These are phyloP conservation scores for Damaliscus lunatus DNA, from an alignment of 2,113 vertebrate genomes.

Conservation along the genomic window DNA sequence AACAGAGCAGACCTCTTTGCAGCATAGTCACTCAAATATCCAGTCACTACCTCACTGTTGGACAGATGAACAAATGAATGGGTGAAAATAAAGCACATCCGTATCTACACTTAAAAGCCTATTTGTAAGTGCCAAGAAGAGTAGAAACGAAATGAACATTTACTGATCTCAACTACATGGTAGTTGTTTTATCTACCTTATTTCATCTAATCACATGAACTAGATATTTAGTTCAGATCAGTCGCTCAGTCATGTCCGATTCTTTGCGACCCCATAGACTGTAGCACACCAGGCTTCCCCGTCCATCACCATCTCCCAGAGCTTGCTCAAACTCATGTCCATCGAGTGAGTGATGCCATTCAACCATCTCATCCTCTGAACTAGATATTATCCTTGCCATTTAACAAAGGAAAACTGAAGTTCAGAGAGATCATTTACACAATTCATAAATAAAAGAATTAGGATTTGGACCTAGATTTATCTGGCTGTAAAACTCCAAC, in stretches of 20 bases:
- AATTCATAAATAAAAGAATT: neutral
- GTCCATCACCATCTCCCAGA: neutral
- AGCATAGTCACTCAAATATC: neutral
- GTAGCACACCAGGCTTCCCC: neutral
- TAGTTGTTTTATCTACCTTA: neutral
- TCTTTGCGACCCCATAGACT: neutral
- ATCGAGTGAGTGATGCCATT: neutral
- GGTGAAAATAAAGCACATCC: neutral
- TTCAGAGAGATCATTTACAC: neutral
- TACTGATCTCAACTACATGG: neutral
- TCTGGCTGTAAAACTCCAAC: neutral
- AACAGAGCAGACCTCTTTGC: neutral
- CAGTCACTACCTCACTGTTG: neutral
- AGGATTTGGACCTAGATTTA: neutral
- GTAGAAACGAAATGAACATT: neutral
- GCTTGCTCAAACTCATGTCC: neutral
- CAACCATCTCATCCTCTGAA: neutral
- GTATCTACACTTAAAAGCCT: neutral
- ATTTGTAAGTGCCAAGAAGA: neutral
- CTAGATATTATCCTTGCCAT: neutral
- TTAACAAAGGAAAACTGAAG: neutral
- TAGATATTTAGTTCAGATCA: neutral
- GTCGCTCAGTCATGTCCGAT: neutral
- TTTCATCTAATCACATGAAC: neutral
- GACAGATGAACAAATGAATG: neutral